These are phyloP conservation scores for Ceratina japonica DNA, from an alignment of 1,140 invertebrate species.

Conservation along the genomic window DNA sequence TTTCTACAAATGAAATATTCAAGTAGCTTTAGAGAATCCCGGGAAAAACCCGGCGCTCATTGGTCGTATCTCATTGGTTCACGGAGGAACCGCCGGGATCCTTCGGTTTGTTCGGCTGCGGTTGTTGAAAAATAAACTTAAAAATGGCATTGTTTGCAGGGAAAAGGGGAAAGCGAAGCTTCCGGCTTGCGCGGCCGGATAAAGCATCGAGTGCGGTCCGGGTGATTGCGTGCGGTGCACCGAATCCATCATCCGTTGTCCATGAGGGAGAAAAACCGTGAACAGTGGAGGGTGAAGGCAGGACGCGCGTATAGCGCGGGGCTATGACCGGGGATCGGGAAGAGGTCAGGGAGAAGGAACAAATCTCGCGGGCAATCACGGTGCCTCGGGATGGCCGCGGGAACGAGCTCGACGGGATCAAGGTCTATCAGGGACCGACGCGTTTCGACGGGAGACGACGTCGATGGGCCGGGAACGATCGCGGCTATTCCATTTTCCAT, in stretches of 20 bases:
- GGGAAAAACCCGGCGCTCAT: not conserved
- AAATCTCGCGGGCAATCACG: not conserved
- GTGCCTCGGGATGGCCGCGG: not conserved
- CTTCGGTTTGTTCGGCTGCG: not conserved
- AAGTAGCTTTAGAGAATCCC: not conserved
- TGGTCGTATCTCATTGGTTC: too few species aligned
- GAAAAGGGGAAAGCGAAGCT: not conserved
- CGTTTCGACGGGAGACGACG: conserved; percentile 42
- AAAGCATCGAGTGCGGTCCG: not conserved
- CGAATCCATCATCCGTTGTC: conserved; percentile 14
- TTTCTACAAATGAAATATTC: conserved; percentile 37
- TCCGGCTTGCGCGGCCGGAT: not conserved
- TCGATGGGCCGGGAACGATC: conserved; percentile 55
- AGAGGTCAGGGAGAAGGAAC: too few species aligned
- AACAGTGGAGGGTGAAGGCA: not conserved
- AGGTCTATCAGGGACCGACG: conserved; percentile 24
- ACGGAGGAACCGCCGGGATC: too few species aligned
- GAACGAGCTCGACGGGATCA: conserved; percentile 45
- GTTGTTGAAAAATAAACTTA: not conserved
- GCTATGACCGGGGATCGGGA: too few species aligned
- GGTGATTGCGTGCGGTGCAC: not conserved
- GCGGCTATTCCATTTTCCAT: conserved; percentile 62
- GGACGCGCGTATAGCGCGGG: not conserved
- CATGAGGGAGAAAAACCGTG: not conserved
- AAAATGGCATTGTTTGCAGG: not conserved